These are phyloP conservation scores for Oligia fasciuncula DNA, from an alignment of 2,888 invertebrate genomes.

Conservation along the genomic window DNA sequence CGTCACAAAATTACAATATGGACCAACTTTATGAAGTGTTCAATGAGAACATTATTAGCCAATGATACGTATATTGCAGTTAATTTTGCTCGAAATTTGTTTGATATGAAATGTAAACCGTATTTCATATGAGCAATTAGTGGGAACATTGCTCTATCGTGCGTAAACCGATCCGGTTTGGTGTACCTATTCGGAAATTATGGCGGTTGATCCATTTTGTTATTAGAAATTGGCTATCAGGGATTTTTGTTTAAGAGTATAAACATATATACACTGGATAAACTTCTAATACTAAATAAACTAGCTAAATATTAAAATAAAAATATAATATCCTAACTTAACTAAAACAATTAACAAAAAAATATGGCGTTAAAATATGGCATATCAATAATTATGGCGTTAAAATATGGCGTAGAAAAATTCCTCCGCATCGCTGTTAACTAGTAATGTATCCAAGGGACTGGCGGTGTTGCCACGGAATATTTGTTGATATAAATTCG, in stretches of 20 bases:
- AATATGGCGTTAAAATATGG: too few species aligned
- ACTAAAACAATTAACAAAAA: too few species aligned
- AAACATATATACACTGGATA: too few species aligned
- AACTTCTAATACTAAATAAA: too few species aligned
- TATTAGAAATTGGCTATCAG: background rate
- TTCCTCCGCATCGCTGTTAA: too few species aligned
- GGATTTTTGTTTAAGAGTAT: too few species aligned
- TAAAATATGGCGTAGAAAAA: too few species aligned
- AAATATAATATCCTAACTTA: too few species aligned
- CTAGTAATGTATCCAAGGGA: too few species aligned
- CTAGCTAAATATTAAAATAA: too few species aligned
- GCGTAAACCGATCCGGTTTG: conserved; percentile 29
- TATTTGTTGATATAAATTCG: background rate
- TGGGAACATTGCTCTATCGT: conserved; percentile 34
- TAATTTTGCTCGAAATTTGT: conserved; percentile 41
- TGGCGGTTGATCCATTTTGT: conserved; percentile 5
- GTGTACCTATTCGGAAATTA: conserved; percentile 14
- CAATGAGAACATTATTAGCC: conserved; percentile 25
- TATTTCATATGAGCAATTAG: conserved; percentile 54
- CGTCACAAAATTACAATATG: conserved; percentile 8
- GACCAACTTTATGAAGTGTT: conserved; percentile 30
- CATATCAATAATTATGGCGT: too few species aligned
- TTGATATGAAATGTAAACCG: conserved; percentile 37
- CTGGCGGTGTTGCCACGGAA: background rate
- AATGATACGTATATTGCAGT: conserved; percentile 24